Evolutionary conservation across 2,113 vertebrate species (phyloP).

Genomic region (Osmerus mordax): DNA sequence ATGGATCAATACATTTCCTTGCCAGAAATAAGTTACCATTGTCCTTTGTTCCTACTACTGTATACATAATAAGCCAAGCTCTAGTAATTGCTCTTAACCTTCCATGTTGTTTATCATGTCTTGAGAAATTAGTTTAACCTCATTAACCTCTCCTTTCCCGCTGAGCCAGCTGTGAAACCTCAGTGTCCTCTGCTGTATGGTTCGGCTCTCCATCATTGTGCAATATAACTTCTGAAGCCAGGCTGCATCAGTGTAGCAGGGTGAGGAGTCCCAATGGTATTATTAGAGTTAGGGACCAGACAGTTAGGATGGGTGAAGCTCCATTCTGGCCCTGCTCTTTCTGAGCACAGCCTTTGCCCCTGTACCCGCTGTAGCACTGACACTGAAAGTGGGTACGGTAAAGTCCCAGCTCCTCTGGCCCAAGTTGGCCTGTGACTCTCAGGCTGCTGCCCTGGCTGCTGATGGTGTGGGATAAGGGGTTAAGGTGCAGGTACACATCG

Average conservation of each 20-base stretch:
- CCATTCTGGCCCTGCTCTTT: conserved; percentile 50
- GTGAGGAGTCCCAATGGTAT: conserved; percentile 60
- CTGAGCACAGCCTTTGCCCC: conserved; percentile 63
- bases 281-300: conserved; percentile 55
- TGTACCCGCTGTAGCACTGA: conserved; percentile 85
- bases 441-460: conserved; percentile 27
- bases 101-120: too few relatives aligned
- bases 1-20: too few relatives aligned
- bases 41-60: too few relatives aligned
- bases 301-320: conserved; percentile 48
- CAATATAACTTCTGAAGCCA: conserved; percentile 3
- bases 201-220: neutral
- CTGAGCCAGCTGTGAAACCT: too few relatives aligned
- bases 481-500: conserved; percentile 78
- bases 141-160: too few relatives aligned
- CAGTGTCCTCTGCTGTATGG: neutral
- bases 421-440: conserved; percentile 56
- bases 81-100: too few relatives aligned
- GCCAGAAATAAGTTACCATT: too few relatives aligned
- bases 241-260: conserved; percentile 59
- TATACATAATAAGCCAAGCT: too few relatives aligned
- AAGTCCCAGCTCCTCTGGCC: conserved; percentile 52
- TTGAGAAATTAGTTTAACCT: too few relatives aligned
- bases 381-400: conserved; percentile 77
- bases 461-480: conserved; percentile 72